Evolutionary conservation across 2,888 invertebrate genomes (phyloP), one percentile per base, ranked within the genome.

Genomic region (Epinotia demarniana): DNA sequence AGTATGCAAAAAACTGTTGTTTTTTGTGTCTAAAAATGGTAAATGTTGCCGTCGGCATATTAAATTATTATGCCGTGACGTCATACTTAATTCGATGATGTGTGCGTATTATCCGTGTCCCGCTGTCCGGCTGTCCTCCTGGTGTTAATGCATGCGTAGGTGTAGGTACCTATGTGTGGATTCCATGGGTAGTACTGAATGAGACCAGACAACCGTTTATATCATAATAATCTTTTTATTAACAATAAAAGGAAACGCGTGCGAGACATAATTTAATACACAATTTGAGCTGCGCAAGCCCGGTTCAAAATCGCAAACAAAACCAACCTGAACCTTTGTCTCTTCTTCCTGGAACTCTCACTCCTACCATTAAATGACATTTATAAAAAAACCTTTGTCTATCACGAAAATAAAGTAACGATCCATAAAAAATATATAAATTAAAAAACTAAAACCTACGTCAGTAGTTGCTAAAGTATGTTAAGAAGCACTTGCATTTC

Each of bases 191-290:
- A 12, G 18, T 53, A 16, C 23, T 9, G 57, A 63, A 33, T 71
- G 81, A 87, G 86, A 87, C 79, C 71, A 81, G 79, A 46, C 23
- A 60, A 46, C 16, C n/a, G 58, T 78, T 84, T 78, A 77, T 88
- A 87, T 90, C 88, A 92, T 91, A 83, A 87, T 93, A 90, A 91
- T 93, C 90, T 91, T 94, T 94, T 93, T 93, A 93, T 90, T 93
- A 94, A 94, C 94, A 94, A 93, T 93, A 89, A 94, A 93, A 93
- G 92, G 86, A 94, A 92, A 91, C 90, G 83, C 90, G 92, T 93
- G 92, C 92, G 86, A 90, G 92, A 93, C 90, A 91, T 92, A 91
- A 91, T 91, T 89, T 85, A 91, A 88, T 91, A 89, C 85, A 86
- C 91, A 89, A 87, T 89, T 89, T 84, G 87, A 88, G 84, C 88